phyloP scores from a whole-genome alignment of 2,797 vertebrate genomes.

The Sebastes taczanowskii region DNA sequence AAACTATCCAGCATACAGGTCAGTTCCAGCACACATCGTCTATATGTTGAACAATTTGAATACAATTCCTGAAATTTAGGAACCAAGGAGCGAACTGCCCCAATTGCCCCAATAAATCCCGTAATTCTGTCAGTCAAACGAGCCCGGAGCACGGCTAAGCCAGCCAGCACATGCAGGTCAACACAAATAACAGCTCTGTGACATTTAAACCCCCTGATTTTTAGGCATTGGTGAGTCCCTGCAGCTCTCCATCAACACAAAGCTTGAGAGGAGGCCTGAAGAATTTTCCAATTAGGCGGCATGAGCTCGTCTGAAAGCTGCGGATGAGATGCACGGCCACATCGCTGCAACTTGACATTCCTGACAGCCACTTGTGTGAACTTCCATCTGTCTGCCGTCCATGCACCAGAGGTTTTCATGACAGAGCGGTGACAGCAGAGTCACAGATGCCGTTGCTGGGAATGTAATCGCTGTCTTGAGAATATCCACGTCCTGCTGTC shows the following conservation, averaged over 20 bases:
- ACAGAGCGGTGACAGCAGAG: conserved; percentile 47
- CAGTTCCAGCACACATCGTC: neutral
- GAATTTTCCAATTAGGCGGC: conserved; percentile 65
- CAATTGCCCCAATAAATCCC: neutral
- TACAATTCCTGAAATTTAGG: neutral
- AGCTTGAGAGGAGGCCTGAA: conserved; percentile 38
- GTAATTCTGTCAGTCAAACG: neutral
- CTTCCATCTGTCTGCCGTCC: conserved; percentile 54
- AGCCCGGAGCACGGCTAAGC: neutral
- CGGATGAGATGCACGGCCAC: conserved; percentile 74
- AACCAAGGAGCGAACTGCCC: neutral
- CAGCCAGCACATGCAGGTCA: conserved; percentile 18
- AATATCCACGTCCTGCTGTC: conserved; percentile 50
- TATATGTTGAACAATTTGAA: neutral
- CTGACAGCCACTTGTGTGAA: conserved; percentile 59
- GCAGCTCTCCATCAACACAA: conserved; percentile 39
- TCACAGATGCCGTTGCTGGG: conserved; percentile 12
- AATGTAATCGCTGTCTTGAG: conserved; percentile 47
- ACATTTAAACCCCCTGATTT: conserved; percentile 29
- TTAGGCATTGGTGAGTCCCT: conserved; percentile 15
- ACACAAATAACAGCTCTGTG: conserved; percentile 34
- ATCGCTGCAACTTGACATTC: conserved; percentile 71
- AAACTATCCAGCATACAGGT: neutral
- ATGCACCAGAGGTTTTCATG: conserved; percentile 51
- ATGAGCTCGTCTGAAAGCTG: conserved; percentile 51